Base-by-base conservation (phyloP, 2,113 vertebrate species). In the Stercorarius parasiticus region DNA sequence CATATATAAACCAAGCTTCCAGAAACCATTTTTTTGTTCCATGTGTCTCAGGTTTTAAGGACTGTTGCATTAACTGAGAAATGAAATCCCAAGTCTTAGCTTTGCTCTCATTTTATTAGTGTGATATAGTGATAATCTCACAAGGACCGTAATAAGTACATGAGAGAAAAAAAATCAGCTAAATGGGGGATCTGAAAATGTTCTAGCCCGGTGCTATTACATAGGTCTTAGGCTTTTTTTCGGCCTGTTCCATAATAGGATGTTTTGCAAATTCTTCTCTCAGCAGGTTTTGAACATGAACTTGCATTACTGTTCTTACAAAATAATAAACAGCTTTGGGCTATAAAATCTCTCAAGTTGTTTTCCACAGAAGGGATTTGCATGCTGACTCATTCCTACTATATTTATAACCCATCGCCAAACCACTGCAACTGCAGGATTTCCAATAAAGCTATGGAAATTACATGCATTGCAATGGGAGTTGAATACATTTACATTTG, bases 371-470 rank as follows among this genome's bases (percentile, higher is more conserved):
- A 97, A 97, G 97, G 97, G 95, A 98, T 98, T 98, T 98, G 97
- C 98, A 98, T 98, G 98, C 98, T 98, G 98, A 98, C 98, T 98
- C 98, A 98, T 97, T 98, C 96, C 95, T 97, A 55, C 88, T 95
- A 73, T 98, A 98, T 98, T 98, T 98, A 98, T 98, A 98, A 98
- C 97, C 96, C 87, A 97, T 97, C 2, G 20, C 97, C 95, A 96
- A 97, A 96, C 81, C 97, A 97, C 94, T 73, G 96, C 95, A 95
- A 97, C 96, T 90, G 95, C 97, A 98, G 91, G 97, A 97, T 98
- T 98, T 98, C 98, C 98, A 98, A 98, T 98, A 98, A 98, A 98
- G 97, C 97, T 97, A 92, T 98, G 98, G 97, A 98, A 98, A 98
- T 98, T 97, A 97, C 93, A 98, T 97, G 96, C 97, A 98, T 96